Evolutionary conservation across 2,888 invertebrate genomes (phyloP), one percentile per base, ranked within the genome.

Genomic region (Melinaea menophilus): DNA sequence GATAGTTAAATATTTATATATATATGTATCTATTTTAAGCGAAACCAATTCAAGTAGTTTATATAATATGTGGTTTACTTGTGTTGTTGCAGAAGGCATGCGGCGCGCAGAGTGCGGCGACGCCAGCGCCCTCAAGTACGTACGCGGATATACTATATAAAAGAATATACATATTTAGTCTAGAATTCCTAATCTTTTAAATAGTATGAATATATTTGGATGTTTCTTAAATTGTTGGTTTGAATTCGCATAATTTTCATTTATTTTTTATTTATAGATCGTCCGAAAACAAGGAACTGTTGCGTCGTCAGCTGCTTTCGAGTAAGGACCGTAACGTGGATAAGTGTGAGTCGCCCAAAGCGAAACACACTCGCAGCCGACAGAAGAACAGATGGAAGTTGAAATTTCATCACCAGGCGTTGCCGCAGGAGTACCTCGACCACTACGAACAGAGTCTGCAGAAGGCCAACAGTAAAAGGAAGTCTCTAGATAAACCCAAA

Each of bases 401-500:
- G 58, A 94, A 95, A 78, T 95, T 95, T 79, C 95, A 95, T 75
- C 95, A 95, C 78, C 95, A 95, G 79, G 95, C 95, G 0, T 79
- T 95, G 62, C 95, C 95, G 0, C 94, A 95, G 13, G 95, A 95
- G 78, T 95, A 95, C 77, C 91, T 95, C 60, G 95, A 95, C 74
- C 95, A 95, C 77, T 95, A 95, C 87, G 95, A 95, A 80, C 94
- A 95, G 59, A 93, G 94, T 5, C 85, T 94, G 61, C 93, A 93
- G 67, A 92, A 92, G 70, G 84, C 85, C 22, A 82, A 79, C 71
- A 90, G 91, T 41, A 84, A 85, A 68, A 80, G 77, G 56, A 84
- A 81, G 58, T 76, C 79, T 2, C 70, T 74, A 55, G 85, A 86
- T 56, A 85, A 86, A 71, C 76, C 85, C n/a, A 86, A 90, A 71